Evolutionary conservation across 2,113 vertebrate species (phyloP).

Genomic region (Anhinga anhinga): DNA sequence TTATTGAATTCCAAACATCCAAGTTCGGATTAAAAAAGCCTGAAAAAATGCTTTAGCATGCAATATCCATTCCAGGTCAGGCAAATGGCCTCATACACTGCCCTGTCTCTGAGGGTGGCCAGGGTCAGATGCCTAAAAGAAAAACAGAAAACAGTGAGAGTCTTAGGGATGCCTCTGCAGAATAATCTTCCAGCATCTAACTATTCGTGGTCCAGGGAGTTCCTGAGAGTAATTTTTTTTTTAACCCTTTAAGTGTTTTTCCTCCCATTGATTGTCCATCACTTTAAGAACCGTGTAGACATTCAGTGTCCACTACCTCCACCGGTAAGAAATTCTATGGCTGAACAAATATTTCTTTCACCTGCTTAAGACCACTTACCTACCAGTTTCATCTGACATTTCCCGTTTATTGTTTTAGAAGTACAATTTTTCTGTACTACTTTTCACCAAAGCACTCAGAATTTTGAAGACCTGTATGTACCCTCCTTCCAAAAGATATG

Average conservation of each 20-base stretch:
- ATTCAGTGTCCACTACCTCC: neutral
- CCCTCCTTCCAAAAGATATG: neutral
- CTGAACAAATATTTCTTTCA: neutral
- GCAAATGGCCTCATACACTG: neutral
- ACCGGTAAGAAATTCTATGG: neutral
- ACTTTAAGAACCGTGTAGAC: neutral
- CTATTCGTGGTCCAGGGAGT: neutral
- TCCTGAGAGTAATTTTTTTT: neutral
- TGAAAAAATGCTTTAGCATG: neutral
- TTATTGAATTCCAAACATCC: conserved; percentile 9
- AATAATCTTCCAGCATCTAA: neutral
- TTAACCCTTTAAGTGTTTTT: neutral
- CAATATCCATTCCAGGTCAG: neutral
- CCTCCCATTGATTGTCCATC: neutral
- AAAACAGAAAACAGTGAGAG: accelerated
- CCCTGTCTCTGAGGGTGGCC: neutral
- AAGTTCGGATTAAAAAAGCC: neutral
- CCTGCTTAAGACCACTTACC: neutral
- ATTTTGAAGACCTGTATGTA: neutral
- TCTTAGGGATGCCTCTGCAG: neutral
- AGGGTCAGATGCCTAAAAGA: neutral
- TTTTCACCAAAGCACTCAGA: neutral
- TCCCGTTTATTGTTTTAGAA: neutral
- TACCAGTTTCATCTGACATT: neutral
- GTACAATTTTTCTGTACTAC: neutral